A percentile compares a stretch with the other conserved stretches of the same genome.
Evolutionary conservation across 2,797 vertebrate species (phyloP).

Genomic region (Sebastes taczanowskii): DNA sequence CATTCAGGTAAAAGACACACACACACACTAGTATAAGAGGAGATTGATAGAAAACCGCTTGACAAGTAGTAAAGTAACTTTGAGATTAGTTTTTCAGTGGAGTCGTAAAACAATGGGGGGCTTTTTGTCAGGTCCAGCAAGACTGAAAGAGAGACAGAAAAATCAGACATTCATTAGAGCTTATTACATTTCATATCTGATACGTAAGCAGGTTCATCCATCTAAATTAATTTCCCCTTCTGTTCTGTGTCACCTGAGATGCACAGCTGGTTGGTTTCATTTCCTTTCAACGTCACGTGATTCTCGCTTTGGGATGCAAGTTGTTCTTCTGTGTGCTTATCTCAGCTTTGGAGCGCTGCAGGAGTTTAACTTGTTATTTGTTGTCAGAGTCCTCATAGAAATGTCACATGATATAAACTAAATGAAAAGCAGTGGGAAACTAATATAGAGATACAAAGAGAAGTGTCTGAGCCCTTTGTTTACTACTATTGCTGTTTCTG

Average conservation of each 20-base stretch:
- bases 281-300: constrained; percentile 6
- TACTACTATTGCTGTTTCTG: neutral
- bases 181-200: constrained; percentile 53
- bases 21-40: neutral
- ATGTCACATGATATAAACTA: neutral
- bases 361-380: constrained; percentile 36
- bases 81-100: constrained; percentile 27
- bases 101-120: constrained; percentile 55
- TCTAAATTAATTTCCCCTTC: constrained; percentile 50
- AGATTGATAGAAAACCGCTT: neutral
- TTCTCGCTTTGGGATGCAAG: constrained; percentile 23
- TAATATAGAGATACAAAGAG: neutral
- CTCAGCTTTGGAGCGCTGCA: constrained; percentile 48
- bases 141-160: constrained; percentile 25
- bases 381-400: constrained; percentile 12
- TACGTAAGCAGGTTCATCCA: constrained; percentile 49
- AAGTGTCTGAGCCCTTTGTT: neutral
- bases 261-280: constrained; percentile 26
- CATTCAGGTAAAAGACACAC: neutral
- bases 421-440: constrained; percentile 1
- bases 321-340: constrained; percentile 49
- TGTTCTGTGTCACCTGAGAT: constrained; percentile 29
- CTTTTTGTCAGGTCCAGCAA: constrained; percentile 27
- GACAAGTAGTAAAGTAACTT: constrained; percentile 16
- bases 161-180: constrained; percentile 38